A percentile compares a stretch with the other conserved stretches of the same genome.
Evolutionary conservation across 2,113 vertebrate genomes (phyloP).

Genomic region (Scolopax mira): DNA sequence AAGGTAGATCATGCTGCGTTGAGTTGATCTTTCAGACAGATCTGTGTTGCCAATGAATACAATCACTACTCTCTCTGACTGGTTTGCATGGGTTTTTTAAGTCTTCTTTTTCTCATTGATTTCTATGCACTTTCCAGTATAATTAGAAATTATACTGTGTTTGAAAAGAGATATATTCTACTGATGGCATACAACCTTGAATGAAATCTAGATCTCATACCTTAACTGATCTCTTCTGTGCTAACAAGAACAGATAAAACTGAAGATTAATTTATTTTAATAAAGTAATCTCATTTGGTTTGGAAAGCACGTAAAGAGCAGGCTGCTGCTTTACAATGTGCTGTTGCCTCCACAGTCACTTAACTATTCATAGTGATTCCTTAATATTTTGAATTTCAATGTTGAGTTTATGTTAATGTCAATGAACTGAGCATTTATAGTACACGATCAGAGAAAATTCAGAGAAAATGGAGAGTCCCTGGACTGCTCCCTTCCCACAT

Average conservation of each 20-base stretch:
- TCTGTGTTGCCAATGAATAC: background rate
- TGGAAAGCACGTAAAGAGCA: background rate
- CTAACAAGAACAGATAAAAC: background rate
- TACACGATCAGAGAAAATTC: background rate
- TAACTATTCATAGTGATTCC: background rate
- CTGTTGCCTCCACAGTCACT: background rate
- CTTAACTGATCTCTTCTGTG: background rate
- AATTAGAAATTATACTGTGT: background rate
- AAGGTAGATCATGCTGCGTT: background rate
- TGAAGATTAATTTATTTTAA: background rate
- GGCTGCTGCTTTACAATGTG: background rate
- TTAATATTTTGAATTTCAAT: background rate
- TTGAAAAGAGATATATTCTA: background rate
- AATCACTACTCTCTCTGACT: background rate
- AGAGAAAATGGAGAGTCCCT: background rate
- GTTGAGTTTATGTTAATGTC: background rate
- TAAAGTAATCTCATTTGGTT: background rate
- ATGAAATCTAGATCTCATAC: background rate
- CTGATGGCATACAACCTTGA: background rate
- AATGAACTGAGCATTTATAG: background rate
- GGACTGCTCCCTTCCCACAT: background rate
- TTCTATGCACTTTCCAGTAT: background rate
- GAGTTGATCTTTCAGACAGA: background rate
- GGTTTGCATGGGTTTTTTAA: background rate
- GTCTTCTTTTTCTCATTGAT: background rate